These are phyloP conservation scores for Onychomys leucogaster DNA, from an alignment of 2,797 vertebrate genomes.

Conservation along the genomic window DNA sequence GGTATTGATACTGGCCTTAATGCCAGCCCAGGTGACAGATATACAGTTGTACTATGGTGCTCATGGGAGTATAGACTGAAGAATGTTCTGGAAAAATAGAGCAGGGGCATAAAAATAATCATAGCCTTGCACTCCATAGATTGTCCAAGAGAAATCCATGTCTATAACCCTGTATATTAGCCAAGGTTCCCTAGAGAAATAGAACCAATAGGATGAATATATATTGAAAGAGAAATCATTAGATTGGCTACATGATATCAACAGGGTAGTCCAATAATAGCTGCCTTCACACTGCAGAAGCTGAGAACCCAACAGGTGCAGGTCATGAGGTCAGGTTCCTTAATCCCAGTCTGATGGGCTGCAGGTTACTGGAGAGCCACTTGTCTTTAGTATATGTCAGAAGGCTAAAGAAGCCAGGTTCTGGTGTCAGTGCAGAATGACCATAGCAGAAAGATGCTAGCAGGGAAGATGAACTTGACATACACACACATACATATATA, in stretches of 20 bases:
- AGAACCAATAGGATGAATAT: background rate
- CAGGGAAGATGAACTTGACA: background rate
- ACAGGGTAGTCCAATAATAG: background rate
- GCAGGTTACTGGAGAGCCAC: background rate
- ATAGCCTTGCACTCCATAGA: background rate
- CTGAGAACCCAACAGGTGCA: background rate
- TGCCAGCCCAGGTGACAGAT: slow-evolving; percentile 18
- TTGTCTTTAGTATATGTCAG: background rate
- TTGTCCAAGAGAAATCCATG: background rate
- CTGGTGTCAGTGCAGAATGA: background rate
- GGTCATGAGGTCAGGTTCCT: background rate
- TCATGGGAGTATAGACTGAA: background rate
- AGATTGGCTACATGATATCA: background rate
- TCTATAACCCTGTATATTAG: background rate
- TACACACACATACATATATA: too few relatives aligned
- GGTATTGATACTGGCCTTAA: background rate
- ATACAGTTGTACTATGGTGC: background rate
- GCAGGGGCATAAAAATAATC: background rate
- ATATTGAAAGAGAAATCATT: background rate
- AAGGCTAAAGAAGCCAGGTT: background rate
- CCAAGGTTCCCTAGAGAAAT: background rate
- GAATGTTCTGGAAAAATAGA: slow-evolving; percentile 47
- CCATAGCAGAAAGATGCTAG: background rate
- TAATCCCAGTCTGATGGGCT: background rate
- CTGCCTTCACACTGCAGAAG: background rate